phyloP scores from a whole-genome alignment of 2,797 vertebrate species.

The Neosilurus hyrtlii region DNA sequence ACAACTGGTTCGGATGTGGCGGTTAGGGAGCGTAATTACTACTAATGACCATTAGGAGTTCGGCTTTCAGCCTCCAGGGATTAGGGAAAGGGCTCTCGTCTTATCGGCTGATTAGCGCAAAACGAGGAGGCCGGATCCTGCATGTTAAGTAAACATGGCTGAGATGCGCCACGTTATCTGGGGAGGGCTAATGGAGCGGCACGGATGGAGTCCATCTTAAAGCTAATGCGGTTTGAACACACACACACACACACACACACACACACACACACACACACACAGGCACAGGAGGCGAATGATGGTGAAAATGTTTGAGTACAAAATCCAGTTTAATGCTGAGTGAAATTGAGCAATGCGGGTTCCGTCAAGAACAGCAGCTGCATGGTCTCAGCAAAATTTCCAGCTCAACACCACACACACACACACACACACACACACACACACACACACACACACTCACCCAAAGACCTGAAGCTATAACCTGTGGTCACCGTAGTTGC shows the following conservation, averaged over 20 bases:
- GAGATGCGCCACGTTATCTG: constrained; percentile 69
- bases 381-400: constrained; percentile 7
- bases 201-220: constrained; percentile 64
- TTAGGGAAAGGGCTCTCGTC: constrained; percentile 69
- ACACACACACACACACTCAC: neutral
- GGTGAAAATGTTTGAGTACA: constrained; percentile 11
- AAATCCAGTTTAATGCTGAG: neutral
- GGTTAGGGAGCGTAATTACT: constrained; percentile 75
- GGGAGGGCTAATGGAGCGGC: constrained; percentile 69
- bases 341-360: neutral
- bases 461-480: neutral
- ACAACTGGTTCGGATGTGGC: constrained; percentile 62
- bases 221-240: constrained; percentile 60
- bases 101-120: constrained; percentile 82
- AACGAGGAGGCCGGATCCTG: constrained; percentile 74
- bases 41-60: constrained; percentile 82
- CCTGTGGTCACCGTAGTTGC: neutral
- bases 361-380: constrained; percentile 3
- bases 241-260: constrained; percentile 34
- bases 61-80: constrained; percentile 74
- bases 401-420: neutral
- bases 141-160: constrained; percentile 76
- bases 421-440: neutral
- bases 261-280: too few species aligned
- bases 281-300: neutral